These are phyloP conservation scores for Morus bassanus DNA, from an alignment of 2,797 vertebrate genomes.

Conservation along the genomic window DNA sequence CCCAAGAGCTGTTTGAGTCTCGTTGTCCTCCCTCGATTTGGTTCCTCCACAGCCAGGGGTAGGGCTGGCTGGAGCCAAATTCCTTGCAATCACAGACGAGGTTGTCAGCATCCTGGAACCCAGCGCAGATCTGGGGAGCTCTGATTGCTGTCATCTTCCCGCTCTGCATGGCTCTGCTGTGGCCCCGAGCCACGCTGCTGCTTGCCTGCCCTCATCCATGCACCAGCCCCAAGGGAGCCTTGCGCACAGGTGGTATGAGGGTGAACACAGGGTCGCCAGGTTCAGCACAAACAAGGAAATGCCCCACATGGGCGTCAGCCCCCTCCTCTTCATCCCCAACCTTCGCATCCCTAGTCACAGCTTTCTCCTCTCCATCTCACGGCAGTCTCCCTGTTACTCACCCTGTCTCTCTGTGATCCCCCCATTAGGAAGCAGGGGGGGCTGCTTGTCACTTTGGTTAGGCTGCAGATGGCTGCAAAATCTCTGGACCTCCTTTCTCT, in stretches of 20 bases:
- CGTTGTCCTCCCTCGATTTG: background rate
- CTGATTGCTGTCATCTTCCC: background rate
- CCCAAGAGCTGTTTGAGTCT: background rate
- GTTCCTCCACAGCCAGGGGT: constrained; percentile 2
- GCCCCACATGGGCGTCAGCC: background rate
- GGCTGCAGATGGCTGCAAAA: background rate
- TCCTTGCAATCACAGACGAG: constrained; percentile 46
- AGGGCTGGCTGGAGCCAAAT: constrained; percentile 27
- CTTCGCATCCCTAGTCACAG: background rate
- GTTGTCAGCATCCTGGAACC: constrained; percentile 54
- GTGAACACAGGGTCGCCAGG: background rate
- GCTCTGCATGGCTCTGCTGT: background rate
- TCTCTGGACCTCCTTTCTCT: background rate
- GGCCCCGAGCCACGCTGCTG: background rate
- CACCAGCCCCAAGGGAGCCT: background rate
- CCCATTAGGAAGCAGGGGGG: background rate
- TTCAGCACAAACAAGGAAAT: background rate
- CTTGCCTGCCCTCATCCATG: background rate
- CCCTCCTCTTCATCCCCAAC: background rate
- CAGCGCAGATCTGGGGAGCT: background rate
- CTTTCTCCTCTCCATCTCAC: background rate
- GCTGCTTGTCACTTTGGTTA: background rate
- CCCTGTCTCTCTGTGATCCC: background rate
- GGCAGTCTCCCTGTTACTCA: background rate
- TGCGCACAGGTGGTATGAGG: background rate